Base-by-base conservation (phyloP, 2,113 vertebrate genomes). In the Myotis davidii region DNA sequence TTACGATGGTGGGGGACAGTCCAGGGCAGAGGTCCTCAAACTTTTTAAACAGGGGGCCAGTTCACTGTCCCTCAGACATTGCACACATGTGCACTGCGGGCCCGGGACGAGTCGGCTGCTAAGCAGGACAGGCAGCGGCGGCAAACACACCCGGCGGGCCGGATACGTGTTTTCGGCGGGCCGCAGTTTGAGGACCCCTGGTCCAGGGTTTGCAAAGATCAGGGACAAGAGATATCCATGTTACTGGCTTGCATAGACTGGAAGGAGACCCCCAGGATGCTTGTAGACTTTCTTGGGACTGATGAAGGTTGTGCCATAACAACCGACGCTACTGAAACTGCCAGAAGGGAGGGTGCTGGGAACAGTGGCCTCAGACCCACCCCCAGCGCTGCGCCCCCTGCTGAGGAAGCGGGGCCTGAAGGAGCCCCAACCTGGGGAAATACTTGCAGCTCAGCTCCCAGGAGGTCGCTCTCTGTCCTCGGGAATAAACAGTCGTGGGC, bases 351-450 rank as follows among this genome's bases (percentile, higher is more conserved):
- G 29, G 50, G 27, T 29, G 34, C 48, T 27, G 79, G 70, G 88
- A 29, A 34, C 32, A 61, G 70, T 45, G 16, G 8, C 17, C 2
- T 11, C 34, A n/a, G 64, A 10, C 1, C 23, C 23, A 13, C 0
- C 18, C 0, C 5, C 8, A 3, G 2, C 5, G 10, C 8, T 8
- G 0, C 1, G 0, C 13, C 13, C 61, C 29, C 70, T 11, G 39
- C 25, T 2, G 39, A 3, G 16, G 39, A 2, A 14, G 25, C 25
- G 14, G 70, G 23, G 23, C 39, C 37, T 3, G 70, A 42, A 39
- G 70, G 23, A 23, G 3, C 2, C 21, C 10, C 34, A 1, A 2
- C 6, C n/a, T 9, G 37, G 32, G 61, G 61, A 64, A 64, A 64
- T 6, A 64, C 61, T 64, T 14, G 61, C 27, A 29, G 27, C 23